Evolutionary conservation across 1,140 invertebrate genomes (phyloP).

Genomic region (Chrysomallon squamiferum): DNA sequence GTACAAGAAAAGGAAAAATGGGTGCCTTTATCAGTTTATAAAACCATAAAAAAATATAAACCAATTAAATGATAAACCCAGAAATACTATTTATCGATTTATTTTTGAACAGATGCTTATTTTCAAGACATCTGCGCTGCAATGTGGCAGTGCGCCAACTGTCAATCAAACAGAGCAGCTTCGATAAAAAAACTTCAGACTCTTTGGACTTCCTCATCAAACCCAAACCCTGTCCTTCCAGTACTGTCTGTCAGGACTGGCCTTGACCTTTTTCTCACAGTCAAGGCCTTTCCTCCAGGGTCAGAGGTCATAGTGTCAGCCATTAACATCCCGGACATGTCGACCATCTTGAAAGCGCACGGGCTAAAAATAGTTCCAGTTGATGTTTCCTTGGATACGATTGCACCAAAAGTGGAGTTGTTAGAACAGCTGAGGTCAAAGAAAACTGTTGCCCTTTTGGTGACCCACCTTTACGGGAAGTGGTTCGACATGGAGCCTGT

Average conservation of each 20-base stretch:
- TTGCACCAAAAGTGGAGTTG: constrained; percentile 52
- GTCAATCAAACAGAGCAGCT: constrained; percentile 16
- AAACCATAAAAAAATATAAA: too few relatives aligned
- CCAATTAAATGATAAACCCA: too few relatives aligned
- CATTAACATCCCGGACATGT: constrained; percentile 63
- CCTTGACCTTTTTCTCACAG: constrained; percentile 58
- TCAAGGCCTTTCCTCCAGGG: constrained; percentile 54
- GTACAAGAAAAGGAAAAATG: too few relatives aligned
- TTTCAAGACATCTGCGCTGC: constrained; percentile 31
- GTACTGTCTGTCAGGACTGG: constrained; percentile 59
- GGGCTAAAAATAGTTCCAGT: constrained; percentile 54
- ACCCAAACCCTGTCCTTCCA: constrained; percentile 51
- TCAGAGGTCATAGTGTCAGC: constrained; percentile 64
- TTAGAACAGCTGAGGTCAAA: constrained; percentile 51
- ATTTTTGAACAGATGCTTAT: constrained; percentile 48
- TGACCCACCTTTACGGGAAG: constrained; percentile 62
- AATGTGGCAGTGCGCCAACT: constrained; percentile 22
- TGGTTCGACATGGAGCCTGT: constrained; percentile 52
- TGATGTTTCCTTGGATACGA: constrained; percentile 59
- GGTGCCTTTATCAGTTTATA: too few relatives aligned
- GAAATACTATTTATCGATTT: too few relatives aligned
- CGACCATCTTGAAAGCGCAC: constrained; percentile 54
- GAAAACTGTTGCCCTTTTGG: constrained; percentile 58
- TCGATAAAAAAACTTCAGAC: constrained; percentile 37
- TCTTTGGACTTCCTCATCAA: constrained; percentile 45